Conservation (phyloP, 2,113 vertebrate species). For the Pedetes capensis region DNA sequence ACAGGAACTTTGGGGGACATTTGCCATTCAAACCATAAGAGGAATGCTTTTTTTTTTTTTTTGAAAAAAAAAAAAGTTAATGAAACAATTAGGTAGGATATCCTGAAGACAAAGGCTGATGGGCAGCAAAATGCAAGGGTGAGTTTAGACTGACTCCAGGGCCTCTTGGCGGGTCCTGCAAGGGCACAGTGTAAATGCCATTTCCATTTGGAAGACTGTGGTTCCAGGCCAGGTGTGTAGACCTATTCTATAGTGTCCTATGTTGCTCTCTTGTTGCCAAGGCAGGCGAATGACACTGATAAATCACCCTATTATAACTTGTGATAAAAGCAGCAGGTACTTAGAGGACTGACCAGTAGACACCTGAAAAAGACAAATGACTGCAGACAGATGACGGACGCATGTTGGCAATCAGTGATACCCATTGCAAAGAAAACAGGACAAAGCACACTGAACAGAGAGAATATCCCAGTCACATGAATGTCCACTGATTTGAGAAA, state of each 20-base stretch:
- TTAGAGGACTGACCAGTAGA: constrained; percentile 59
- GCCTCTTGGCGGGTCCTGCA: constrained; percentile 8
- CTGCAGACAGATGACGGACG: neutral
- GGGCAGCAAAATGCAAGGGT: neutral
- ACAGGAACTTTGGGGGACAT: too few relatives aligned
- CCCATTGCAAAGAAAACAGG: neutral
- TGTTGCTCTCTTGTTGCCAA: constrained; percentile 38
- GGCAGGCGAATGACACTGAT: constrained; percentile 64
- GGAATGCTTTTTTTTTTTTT: too few relatives aligned
- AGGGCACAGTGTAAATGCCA: constrained; percentile 46
- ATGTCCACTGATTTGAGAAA: neutral
- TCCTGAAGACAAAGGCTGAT: constrained; percentile 42
- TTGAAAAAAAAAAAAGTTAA: neutral
- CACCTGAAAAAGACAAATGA: constrained; percentile 60
- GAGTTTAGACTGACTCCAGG: neutral
- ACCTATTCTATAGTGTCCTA: neutral
- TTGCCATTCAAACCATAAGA: too few relatives aligned
- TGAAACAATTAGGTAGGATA: constrained; percentile 34
- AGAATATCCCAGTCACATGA: neutral
- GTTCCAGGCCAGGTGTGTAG: constrained; percentile 1
- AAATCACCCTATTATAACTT: constrained; percentile 70
- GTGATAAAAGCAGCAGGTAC: constrained; percentile 71
- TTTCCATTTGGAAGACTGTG: neutral
- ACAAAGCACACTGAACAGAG: neutral
- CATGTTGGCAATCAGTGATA: constrained; percentile 27